Percentiles rank a stretch among this genome's conserved stretches.
phyloP scores from a whole-genome alignment of 2,888 invertebrate species.

The Sarcophaga variegata region DNA sequence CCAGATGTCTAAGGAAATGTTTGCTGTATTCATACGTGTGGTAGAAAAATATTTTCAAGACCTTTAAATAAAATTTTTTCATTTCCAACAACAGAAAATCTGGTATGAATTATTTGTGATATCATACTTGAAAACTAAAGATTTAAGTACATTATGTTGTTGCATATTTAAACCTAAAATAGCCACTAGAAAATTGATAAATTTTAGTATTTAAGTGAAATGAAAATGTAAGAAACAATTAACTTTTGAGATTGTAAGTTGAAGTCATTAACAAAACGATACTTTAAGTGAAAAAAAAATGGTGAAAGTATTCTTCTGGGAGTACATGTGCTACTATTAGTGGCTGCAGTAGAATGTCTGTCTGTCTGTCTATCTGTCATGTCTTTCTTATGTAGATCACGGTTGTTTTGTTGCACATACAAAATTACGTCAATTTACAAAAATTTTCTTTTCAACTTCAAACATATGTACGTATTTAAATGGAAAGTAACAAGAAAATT shows the following conservation, averaged over 20 bases:
- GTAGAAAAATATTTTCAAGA: too few species aligned
- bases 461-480: background rate
- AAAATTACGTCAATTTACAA: background rate
- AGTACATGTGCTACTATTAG: background rate
- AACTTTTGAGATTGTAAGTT: background rate
- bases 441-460: background rate
- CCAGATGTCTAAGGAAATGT: too few species aligned
- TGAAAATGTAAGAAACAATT: background rate
- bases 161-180: too few species aligned
- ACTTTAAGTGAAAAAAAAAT: background rate
- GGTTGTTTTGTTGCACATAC: too few species aligned
- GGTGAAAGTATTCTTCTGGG: background rate
- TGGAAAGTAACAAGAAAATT: background rate
- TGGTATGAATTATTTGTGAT: too few species aligned
- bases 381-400: background rate
- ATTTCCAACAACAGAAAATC: too few species aligned
- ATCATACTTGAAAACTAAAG: too few species aligned
- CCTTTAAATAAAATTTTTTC: too few species aligned
- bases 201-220: background rate
- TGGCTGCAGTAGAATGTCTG: background rate
- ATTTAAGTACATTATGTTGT: too few species aligned
- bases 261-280: background rate
- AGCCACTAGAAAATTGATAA: background rate
- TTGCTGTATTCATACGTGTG: too few species aligned
- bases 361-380: background rate